Evolutionary conservation across 1,140 invertebrate species (phyloP).

Genomic region (Drusus annulatus): DNA sequence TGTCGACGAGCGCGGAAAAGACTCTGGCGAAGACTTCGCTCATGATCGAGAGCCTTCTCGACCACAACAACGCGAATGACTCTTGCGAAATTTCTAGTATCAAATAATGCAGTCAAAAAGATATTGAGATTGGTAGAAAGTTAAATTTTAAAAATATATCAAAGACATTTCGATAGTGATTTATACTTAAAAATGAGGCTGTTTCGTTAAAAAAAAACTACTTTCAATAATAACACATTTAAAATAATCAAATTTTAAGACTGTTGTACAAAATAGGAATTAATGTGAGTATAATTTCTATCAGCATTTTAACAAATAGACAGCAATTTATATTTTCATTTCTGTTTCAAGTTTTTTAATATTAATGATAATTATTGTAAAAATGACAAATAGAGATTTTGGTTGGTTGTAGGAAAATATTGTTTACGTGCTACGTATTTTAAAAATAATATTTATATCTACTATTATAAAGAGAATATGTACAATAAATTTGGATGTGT

Average conservation of each 20-base stretch:
- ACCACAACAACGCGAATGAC: conserved; percentile 45
- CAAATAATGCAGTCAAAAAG: conserved; percentile 23
- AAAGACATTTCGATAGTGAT: conserved; percentile 38
- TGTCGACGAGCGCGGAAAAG: conserved; percentile 46
- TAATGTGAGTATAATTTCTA: conserved; percentile 34
- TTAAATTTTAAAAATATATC: conserved; percentile 22
- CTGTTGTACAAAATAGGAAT: conserved; percentile 43
- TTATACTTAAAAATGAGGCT: conserved; percentile 36
- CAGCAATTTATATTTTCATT: conserved; percentile 1
- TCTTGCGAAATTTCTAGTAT: conserved; percentile 49
- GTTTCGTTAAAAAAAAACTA: conserved; percentile 17
- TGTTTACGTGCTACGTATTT: conserved; percentile 12
- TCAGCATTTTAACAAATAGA: not conserved
- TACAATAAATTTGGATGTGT: conserved; percentile 46
- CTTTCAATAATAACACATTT: conserved; percentile 20
- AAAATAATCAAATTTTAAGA: conserved; percentile 39
- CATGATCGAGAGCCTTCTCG: conserved; percentile 57
- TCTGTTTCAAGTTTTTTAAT: not conserved
- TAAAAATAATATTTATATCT: conserved; percentile 25
- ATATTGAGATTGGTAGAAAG: conserved; percentile 1
- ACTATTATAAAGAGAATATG: conserved; percentile 28
- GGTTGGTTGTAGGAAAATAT: conserved; percentile 10
- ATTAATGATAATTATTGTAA: conserved; percentile 7
- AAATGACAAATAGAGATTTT: conserved; percentile 13
- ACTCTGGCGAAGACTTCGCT: conserved; percentile 54